Percentiles rank a stretch among this genome's conserved stretches.
Conservation (phyloP, 2,797 vertebrate genomes). For the Echiichthys vipera region DNA sequence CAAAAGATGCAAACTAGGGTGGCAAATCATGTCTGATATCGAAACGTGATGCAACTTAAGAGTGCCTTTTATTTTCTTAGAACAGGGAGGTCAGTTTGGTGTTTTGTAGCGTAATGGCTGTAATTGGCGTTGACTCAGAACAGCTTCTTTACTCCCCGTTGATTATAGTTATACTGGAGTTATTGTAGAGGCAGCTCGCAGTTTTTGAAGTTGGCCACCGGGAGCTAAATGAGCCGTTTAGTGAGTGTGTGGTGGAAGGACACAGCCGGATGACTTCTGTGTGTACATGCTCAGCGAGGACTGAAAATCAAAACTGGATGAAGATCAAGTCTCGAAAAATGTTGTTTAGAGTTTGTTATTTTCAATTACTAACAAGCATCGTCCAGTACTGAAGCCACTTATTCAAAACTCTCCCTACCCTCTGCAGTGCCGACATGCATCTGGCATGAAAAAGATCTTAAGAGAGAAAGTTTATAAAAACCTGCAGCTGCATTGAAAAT, state of each 20-base stretch:
- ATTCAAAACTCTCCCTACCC: too few species aligned
- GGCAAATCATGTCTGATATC: background rate
- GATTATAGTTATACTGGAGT: background rate
- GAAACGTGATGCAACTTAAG: too few species aligned
- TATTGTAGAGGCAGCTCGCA: background rate
- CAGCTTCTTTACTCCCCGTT: slow-evolving; percentile 4
- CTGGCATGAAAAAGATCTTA: background rate
- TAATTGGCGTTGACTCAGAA: background rate
- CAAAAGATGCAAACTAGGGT: slow-evolving; percentile 6
- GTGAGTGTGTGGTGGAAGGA: background rate
- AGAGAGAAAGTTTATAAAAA: background rate
- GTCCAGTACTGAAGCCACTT: too few species aligned
- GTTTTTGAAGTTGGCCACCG: slow-evolving; percentile 15
- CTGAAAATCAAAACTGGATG: too few species aligned
- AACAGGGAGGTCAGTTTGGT: background rate
- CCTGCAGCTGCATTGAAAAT: background rate
- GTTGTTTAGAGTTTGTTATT: too few species aligned
- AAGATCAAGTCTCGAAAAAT: background rate
- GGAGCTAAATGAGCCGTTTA: slow-evolving; percentile 42
- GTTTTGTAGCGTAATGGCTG: background rate
- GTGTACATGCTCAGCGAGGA: background rate
- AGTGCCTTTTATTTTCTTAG: background rate
- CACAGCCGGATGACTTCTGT: background rate
- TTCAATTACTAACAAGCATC: too few species aligned
- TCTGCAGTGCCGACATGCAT: too few species aligned